Evolutionary conservation across 2,888 invertebrate species (phyloP).

Genomic region (Nemapogon koenigi): DNA sequence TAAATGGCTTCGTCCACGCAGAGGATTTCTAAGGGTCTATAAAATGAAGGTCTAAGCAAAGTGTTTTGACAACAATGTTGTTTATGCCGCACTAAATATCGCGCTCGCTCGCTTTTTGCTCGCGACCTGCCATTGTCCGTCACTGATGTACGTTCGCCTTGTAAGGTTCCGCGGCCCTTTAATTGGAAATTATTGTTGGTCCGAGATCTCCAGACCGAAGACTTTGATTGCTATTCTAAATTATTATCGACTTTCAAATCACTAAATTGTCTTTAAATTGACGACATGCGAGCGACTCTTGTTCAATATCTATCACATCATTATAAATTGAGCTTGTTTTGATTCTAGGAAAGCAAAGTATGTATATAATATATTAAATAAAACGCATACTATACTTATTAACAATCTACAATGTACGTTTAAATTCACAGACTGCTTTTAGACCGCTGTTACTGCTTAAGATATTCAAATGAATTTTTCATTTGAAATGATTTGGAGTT

Average conservation of each 20-base stretch:
- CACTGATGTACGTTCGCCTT: constrained; percentile 9
- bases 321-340: no score
- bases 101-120: constrained; percentile 24
- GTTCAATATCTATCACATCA: no score
- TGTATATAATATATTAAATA: no score
- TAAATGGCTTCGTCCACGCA: constrained; percentile 21
- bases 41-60: constrained; percentile 4
- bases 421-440: constrained; percentile 6
- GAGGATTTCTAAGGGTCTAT: constrained; percentile 15
- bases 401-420: no score
- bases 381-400: no score
- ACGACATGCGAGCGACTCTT: constrained; percentile 13
- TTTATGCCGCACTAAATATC: constrained; percentile 27
- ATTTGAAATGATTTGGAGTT: background rate
- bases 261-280: constrained; percentile 10
- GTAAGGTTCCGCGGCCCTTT: constrained; percentile 21
- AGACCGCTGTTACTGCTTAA: no score
- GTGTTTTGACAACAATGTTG: constrained; percentile 30
- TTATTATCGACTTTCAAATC: constrained; percentile 23
- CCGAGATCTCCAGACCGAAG: constrained; percentile 15
- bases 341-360: no score
- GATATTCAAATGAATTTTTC: no score
- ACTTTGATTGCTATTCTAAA: constrained; percentile 33
- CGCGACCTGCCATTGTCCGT: constrained; percentile 23
- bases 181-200: constrained; percentile 50